Percentiles rank a stretch among this genome's conserved stretches.
Conservation (phyloP, 2,797 vertebrate species). For the Macropodus opercularis region DNA sequence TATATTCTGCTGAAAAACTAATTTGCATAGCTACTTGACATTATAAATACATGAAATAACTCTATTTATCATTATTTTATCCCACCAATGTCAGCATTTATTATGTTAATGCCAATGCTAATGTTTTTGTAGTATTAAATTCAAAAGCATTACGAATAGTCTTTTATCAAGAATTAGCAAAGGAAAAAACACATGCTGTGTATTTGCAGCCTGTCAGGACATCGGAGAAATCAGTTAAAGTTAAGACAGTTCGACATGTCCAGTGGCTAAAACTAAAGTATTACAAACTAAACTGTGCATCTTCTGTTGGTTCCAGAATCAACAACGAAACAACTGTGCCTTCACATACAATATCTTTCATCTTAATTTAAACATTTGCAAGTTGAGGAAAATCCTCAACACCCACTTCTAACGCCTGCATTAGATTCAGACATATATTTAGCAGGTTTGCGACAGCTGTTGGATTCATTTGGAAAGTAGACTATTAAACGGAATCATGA, state of each 20-base stretch:
- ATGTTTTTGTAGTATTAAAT: neutral
- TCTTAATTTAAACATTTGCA: slow-evolving; percentile 26
- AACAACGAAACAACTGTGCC: slow-evolving; percentile 18
- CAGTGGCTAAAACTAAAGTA: neutral
- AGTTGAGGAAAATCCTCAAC: slow-evolving; percentile 19
- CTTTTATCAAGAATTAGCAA: neutral
- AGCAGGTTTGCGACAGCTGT: slow-evolving; percentile 1
- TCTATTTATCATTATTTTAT: too few relatives aligned
- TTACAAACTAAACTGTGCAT: slow-evolving; percentile 8
- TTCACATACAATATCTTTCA: slow-evolving; percentile 29
- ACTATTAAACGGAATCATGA: neutral
- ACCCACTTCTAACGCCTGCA: slow-evolving; percentile 13
- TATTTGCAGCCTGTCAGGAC: neutral
- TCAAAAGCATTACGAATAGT: neutral
- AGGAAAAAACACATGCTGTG: neutral
- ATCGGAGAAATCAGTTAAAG: neutral
- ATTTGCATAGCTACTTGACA: slow-evolving; percentile 21
- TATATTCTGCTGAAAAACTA: too few relatives aligned
- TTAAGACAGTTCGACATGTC: neutral
- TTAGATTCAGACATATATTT: neutral
- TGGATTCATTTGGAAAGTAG: slow-evolving; percentile 5
- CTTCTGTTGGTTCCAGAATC: slow-evolving; percentile 17
- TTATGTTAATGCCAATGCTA: too few relatives aligned
- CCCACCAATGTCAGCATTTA: too few relatives aligned
- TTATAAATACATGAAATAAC: slow-evolving; percentile 14